Conservation (phyloP, 2,888 invertebrate species). For the Argyra leucocephala region DNA sequence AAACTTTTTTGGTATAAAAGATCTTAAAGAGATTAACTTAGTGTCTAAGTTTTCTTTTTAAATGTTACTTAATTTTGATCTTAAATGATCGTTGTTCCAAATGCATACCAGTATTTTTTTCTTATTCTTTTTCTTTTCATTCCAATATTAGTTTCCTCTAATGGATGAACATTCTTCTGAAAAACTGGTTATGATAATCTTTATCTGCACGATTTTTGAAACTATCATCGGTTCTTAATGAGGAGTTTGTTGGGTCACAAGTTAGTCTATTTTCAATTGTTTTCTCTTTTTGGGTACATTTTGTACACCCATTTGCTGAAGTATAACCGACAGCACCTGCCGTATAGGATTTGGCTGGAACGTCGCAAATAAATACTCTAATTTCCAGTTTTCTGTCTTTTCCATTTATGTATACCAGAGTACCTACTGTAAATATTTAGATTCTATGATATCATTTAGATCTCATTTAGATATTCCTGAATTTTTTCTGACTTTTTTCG, state of each 20-base stretch:
- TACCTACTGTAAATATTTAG: neutral
- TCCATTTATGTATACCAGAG: slow-evolving; percentile 4
- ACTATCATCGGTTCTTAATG: slow-evolving; percentile 13
- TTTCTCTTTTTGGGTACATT: slow-evolving; percentile 14
- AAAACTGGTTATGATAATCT: slow-evolving; percentile 5
- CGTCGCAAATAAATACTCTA: slow-evolving; percentile 13
- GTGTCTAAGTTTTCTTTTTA: neutral
- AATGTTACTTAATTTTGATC: neutral
- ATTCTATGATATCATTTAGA: neutral
- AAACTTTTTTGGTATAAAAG: slow-evolving; percentile 18
- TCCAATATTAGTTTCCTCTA: slow-evolving; percentile 12
- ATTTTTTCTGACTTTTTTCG: no score
- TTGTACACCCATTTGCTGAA: slow-evolving; percentile 13
- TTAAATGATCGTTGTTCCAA: neutral
- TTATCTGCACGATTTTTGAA: slow-evolving; percentile 9
- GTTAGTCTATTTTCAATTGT: slow-evolving; percentile 5
- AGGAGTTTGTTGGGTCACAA: neutral
- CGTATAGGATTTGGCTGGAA: slow-evolving; percentile 12
- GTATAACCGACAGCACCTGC: slow-evolving; percentile 15
- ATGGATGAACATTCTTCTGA: slow-evolving; percentile 1
- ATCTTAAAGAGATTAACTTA: neutral
- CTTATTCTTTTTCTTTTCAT: slow-evolving; percentile 18
- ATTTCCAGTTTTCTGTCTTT: neutral
- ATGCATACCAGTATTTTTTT: slow-evolving; percentile 15
- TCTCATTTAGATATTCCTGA: neutral